Percentiles rank a stretch among this genome's conserved stretches.
Conservation (phyloP, 1,140 invertebrate species). For the Eulimnadia texana region DNA sequence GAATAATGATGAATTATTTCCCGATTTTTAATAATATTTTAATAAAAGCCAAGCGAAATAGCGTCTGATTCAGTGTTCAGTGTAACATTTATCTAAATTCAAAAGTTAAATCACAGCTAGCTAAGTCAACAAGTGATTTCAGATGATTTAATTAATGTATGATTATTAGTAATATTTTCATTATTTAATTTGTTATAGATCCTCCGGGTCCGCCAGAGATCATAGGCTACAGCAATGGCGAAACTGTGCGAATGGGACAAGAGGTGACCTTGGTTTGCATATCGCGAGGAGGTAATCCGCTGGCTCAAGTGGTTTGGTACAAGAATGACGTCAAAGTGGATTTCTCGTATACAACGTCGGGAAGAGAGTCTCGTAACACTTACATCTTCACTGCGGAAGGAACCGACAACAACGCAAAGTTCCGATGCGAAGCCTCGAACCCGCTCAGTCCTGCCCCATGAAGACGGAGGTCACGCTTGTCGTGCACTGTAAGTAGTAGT, state of each 20-base stretch:
- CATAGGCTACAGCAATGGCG: conserved; percentile 74
- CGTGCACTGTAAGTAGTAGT: conserved; percentile 87
- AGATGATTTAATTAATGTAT: too few species aligned
- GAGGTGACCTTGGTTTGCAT: conserved; percentile 73
- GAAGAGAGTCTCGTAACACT: conserved; percentile 67
- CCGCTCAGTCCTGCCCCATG: conserved; percentile 68
- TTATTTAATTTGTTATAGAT: too few species aligned
- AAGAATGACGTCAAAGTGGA: conserved; percentile 71
- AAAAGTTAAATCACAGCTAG: too few species aligned
- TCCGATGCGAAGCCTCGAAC: conserved; percentile 83
- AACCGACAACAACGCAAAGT: conserved; percentile 80
- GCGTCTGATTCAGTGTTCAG: too few species aligned
- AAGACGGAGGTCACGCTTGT: conserved; percentile 69
- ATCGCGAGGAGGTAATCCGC: conserved; percentile 85
- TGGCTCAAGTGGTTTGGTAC: conserved; percentile 87
- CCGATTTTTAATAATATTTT: too few species aligned
- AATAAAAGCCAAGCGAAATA: too few species aligned
- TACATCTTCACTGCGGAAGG: conserved; percentile 71
- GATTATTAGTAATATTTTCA: too few species aligned
- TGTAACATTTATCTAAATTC: too few species aligned
- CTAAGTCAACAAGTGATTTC: too few species aligned
- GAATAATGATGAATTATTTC: background rate
- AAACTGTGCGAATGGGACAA: conserved; percentile 74
- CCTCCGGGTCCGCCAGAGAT: conserved; percentile 83
- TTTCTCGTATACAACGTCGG: conserved; percentile 61